phyloP scores from a whole-genome alignment of 2,888 invertebrate species.

The Villa cingulata region DNA sequence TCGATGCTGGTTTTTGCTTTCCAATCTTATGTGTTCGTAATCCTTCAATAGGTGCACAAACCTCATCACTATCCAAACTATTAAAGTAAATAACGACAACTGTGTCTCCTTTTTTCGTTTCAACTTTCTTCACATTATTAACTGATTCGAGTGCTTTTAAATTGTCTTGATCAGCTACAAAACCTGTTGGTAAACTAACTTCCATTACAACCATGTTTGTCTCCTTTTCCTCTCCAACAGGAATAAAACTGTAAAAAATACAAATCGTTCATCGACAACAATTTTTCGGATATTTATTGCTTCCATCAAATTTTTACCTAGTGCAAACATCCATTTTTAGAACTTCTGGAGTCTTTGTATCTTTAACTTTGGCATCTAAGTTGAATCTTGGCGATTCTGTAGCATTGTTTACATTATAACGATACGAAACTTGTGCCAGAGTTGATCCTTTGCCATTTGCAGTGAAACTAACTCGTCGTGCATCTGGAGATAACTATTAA shows the following conservation, averaged over 20 bases:
- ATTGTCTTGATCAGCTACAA: conserved; percentile 63
- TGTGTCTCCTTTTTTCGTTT: conserved; percentile 50
- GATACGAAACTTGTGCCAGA: conserved; percentile 62
- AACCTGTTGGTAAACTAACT: conserved; percentile 82
- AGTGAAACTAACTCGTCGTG: conserved; percentile 53
- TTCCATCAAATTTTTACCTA: conserved; percentile 40
- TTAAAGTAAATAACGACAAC: conserved; percentile 60
- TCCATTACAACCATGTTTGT: conserved; percentile 86
- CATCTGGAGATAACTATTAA: conserved; percentile 28
- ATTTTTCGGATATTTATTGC: neutral
- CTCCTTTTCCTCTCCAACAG: conserved; percentile 42
- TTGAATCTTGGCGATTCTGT: conserved; percentile 78
- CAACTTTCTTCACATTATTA: conserved; percentile 40
- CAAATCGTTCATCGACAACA: neutral
- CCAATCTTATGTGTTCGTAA: conserved; percentile 73
- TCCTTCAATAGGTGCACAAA: conserved; percentile 74
- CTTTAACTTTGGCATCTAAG: conserved; percentile 73
- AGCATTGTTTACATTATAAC: conserved; percentile 73
- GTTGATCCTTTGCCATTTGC: conserved; percentile 72
- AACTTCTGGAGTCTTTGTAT: conserved; percentile 52
- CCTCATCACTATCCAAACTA: conserved; percentile 45
- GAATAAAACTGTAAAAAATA: conserved; percentile 43
- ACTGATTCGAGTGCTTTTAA: conserved; percentile 42
- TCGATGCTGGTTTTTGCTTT: conserved; percentile 71
- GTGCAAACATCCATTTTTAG: conserved; percentile 61